Evolutionary conservation across 2,888 invertebrate genomes (phyloP).

Genomic region (Oscheius myriophilus): DNA sequence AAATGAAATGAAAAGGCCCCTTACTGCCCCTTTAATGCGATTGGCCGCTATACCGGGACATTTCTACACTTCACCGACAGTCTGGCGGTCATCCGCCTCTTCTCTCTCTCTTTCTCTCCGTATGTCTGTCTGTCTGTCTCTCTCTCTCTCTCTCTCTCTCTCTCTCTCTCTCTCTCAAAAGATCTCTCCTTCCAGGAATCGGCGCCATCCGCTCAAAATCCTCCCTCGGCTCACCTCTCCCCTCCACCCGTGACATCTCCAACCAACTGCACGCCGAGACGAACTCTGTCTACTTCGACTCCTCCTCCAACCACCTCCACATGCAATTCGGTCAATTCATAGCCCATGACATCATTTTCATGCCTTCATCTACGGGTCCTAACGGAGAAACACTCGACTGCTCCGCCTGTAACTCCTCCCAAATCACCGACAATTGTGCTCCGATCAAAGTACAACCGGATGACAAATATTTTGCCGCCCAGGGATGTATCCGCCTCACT

Average conservation of each 20-base stretch:
- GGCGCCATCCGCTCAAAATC: conserved; percentile 36
- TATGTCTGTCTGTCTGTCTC: no score
- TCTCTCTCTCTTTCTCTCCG: neutral
- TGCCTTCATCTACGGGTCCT: conserved; percentile 70
- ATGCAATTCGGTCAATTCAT: conserved; percentile 94
- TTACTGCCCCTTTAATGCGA: no score
- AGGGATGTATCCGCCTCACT: conserved; percentile 87
- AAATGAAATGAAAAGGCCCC: no score
- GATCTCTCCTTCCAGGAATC: conserved; percentile 33
- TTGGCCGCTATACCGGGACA: no score
- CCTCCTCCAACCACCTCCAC: conserved; percentile 70
- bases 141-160: no score
- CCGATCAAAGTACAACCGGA: conserved; percentile 81
- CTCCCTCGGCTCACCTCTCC: conserved; percentile 37
- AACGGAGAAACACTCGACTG: conserved; percentile 56
- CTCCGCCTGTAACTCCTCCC: conserved; percentile 83
- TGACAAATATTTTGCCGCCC: conserved; percentile 41
- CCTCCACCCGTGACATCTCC: conserved; percentile 44
- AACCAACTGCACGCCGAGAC: conserved; percentile 41
- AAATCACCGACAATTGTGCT: conserved; percentile 83
- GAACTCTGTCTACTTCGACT: conserved; percentile 31
- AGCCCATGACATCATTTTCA: conserved; percentile 93
- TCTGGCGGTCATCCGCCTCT: no score
- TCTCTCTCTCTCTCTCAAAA: neutral
- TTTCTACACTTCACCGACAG: no score